Percentiles rank a stretch among this genome's conserved stretches.
These are phyloP conservation scores for Parazoanthus swiftii DNA, from an alignment of 92 coral and sea anemone species.

Conservation along the genomic window DNA sequence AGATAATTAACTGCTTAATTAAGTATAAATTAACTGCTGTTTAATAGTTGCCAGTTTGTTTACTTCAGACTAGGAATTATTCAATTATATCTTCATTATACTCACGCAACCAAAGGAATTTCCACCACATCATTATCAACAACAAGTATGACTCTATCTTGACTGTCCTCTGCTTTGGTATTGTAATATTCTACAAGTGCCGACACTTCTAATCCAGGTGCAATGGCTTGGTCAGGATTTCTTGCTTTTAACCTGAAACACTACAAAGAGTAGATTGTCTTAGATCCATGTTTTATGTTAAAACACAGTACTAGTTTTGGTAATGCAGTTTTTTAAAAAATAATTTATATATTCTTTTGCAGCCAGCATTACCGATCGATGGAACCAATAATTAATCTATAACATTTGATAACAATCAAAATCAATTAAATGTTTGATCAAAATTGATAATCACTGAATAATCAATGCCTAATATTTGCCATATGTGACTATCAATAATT, in stretches of 20 bases:
- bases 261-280: slow-evolving; percentile 40
- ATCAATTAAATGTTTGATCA: too few species aligned
- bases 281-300: too few species aligned
- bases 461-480: too few species aligned
- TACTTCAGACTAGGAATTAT: neutral
- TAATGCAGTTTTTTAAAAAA: too few species aligned
- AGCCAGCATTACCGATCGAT: neutral
- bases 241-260: slow-evolving; percentile 86
- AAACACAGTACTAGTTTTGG: neutral
- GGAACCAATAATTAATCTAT: too few species aligned
- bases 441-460: too few species aligned
- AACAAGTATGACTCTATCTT: slow-evolving; percentile 86
- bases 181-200: slow-evolving; percentile 92
- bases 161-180: slow-evolving; percentile 84
- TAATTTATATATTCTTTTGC: neutral
- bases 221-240: slow-evolving; percentile 90
- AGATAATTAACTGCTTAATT: too few species aligned
- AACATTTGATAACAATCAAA: too few species aligned
- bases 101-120: slow-evolving; percentile 97
- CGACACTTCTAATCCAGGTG: slow-evolving; percentile 93
- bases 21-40: too few species aligned
- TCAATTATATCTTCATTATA: slow-evolving; percentile 3
- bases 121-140: slow-evolving; percentile 97
- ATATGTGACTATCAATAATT: too few species aligned
- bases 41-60: too few species aligned